Conservation (phyloP, 2,888 invertebrate genomes). For the Lapara coniferarum region DNA sequence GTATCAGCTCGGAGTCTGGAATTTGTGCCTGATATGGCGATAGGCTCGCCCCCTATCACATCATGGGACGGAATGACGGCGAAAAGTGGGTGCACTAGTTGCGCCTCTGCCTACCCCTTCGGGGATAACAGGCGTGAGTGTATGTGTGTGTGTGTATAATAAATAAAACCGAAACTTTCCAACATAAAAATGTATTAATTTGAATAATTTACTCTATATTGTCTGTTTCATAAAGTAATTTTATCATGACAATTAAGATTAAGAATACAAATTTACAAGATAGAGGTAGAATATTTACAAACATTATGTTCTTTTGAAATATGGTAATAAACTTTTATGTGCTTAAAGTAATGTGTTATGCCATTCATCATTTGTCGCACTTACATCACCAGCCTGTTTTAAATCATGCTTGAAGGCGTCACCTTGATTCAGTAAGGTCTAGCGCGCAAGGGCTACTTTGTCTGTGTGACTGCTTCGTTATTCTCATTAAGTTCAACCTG, state of each 20-base stretch:
- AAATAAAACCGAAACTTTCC: too few species aligned
- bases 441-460: too few species aligned
- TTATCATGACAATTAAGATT: neutral
- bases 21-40: too few species aligned
- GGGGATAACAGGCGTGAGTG: too few species aligned
- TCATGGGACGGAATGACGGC: too few species aligned
- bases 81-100: too few species aligned
- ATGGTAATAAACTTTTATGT: neutral
- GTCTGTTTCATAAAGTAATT: neutral
- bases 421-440: neutral
- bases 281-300: neutral
- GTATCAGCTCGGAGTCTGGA: too few species aligned
- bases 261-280: neutral
- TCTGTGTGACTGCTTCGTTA: too few species aligned
- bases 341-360: neutral
- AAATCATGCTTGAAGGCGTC: neutral
- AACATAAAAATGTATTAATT: neutral
- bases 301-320: neutral
- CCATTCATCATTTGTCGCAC: neutral
- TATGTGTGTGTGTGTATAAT: too few species aligned
- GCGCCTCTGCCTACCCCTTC: too few species aligned
- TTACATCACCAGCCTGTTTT: neutral
- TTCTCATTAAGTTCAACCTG: too few species aligned
- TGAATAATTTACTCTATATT: slow-evolving; percentile 7
- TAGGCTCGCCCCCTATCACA: too few species aligned